Base-by-base conservation (phyloP, 2,113 vertebrate genomes). In the Hydrolagus affinis region DNA sequence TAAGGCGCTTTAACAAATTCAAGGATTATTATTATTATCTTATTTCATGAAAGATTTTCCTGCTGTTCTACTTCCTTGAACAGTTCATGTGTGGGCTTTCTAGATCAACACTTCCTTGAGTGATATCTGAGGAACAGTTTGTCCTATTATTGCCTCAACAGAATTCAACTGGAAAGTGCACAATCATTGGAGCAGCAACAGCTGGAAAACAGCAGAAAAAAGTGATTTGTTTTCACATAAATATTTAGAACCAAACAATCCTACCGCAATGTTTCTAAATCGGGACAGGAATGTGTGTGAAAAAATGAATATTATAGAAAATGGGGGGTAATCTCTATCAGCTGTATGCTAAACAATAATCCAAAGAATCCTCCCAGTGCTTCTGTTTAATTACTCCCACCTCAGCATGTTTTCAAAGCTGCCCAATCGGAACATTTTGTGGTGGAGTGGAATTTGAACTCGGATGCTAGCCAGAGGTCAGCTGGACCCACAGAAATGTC, bases 361-460 rank as follows among this genome's bases (percentile, higher is more conserved):
- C 60, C 78, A 83, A 68, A 83, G 78, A 83, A 83, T 83, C 78
- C 78, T 83, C 78, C 78, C 78, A 64, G 25, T 32, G 78, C 78
- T 83, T 83, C 78, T 83, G 78, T 83, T 83, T 83, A 83, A 83
- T 83, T 83, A 62, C 62, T 83, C 32, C 78, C 78, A 83, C 62
- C 78, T 83, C 78, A 28, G 62, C 78, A 83, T 68, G 78, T 83
- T 83, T 83, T 64, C 11, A 60, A 66, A 32, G 78, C 62, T 66
- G 28, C 32, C 78, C 78, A 83, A 83, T 83, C 78, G 66, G 62
- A 14, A 60, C 32, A 62, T 83, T 68, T 15, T 83, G 78, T 64
- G 62, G 78, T 19, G 64, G 60, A 66, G 78, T 83, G 78, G 78
- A 83, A 83, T 66, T 83, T 19, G 17, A 83, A 32, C 25, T 32